Percentiles rank a stretch among this genome's conserved stretches.
These are phyloP conservation scores for Alosa sapidissima DNA, from an alignment of 2,797 vertebrate genomes.

Conservation along the genomic window DNA sequence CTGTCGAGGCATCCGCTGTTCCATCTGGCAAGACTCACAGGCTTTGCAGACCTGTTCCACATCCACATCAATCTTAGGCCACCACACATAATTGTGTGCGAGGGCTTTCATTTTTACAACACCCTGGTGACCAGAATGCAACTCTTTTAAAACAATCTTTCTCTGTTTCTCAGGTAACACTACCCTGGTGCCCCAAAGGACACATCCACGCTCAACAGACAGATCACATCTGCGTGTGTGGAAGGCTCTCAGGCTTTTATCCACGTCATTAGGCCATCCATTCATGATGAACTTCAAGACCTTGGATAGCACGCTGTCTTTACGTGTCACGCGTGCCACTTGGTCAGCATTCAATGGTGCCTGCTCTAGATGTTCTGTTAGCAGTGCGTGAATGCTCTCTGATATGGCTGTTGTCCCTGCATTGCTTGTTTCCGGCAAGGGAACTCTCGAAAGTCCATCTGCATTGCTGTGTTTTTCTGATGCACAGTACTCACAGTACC, in stretches of 20 bases:
- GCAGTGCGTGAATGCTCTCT: neutral
- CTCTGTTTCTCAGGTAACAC: constrained; percentile 29
- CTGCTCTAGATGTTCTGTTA: neutral
- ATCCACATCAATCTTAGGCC: constrained; percentile 36
- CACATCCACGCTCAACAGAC: constrained; percentile 26
- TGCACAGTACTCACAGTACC: neutral
- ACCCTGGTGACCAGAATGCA: constrained; percentile 29
- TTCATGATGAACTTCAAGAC: neutral
- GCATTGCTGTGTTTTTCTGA: neutral
- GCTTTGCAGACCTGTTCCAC: constrained; percentile 27
- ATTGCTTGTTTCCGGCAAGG: neutral
- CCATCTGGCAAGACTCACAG: constrained; percentile 37
- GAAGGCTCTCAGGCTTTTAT: neutral
- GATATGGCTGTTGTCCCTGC: neutral
- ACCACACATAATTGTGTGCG: constrained; percentile 36
- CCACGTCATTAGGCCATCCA: neutral
- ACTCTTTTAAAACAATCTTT: constrained; percentile 29
- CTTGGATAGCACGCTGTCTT: neutral
- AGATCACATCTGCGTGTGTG: constrained; percentile 19
- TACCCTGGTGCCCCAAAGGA: constrained; percentile 42
- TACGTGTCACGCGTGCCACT: neutral
- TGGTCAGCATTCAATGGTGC: neutral
- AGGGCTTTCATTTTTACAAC: constrained; percentile 39
- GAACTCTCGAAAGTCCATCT: neutral
- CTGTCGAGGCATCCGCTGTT: constrained; percentile 13